A percentile compares a stretch with the other conserved stretches of the same genome.
Evolutionary conservation across 2,888 invertebrate species (phyloP).

Genomic region (Cryptosula pallasiana): DNA sequence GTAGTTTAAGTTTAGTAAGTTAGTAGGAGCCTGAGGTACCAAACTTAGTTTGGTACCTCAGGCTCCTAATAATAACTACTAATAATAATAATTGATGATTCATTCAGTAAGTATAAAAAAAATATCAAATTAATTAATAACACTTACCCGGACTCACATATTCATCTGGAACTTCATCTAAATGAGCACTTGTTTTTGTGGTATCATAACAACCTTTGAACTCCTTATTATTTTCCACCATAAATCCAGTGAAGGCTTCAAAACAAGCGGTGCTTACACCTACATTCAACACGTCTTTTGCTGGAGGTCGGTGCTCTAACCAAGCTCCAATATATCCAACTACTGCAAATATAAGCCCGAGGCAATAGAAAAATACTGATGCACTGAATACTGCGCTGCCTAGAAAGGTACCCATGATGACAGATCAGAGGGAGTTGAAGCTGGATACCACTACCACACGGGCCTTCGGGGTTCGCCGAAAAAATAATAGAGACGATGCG

Average conservation of each 20-base stretch:
- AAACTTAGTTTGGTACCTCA: too few relatives aligned
- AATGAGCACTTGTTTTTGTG: constrained; percentile 4
- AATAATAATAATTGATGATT: too few relatives aligned
- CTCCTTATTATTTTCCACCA: background rate
- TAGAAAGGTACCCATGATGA: constrained; percentile 11
- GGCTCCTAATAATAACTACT: too few relatives aligned
- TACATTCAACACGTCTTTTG: background rate
- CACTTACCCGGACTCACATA: constrained; percentile 21
- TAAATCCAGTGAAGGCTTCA: background rate
- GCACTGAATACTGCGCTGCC: constrained; percentile 21
- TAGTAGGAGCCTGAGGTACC: too few relatives aligned
- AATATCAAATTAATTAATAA: background rate
- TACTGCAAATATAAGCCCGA: constrained; percentile 15
- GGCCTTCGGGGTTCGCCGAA: too few relatives aligned
- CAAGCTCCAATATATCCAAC: constrained; percentile 13
- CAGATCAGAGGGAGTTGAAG: too few relatives aligned
- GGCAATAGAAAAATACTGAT: constrained; percentile 14
- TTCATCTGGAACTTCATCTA: background rate
- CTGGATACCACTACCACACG: too few relatives aligned
- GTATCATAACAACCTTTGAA: constrained; percentile 14
- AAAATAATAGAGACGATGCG: too few relatives aligned
- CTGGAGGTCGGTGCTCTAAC: background rate
- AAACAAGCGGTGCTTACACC: background rate
- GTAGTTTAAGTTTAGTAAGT: too few relatives aligned
- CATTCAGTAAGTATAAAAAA: too few relatives aligned